Base-by-base conservation (phyloP, 2,888 invertebrate genomes). In the Dasysyrphus albostriatus region DNA sequence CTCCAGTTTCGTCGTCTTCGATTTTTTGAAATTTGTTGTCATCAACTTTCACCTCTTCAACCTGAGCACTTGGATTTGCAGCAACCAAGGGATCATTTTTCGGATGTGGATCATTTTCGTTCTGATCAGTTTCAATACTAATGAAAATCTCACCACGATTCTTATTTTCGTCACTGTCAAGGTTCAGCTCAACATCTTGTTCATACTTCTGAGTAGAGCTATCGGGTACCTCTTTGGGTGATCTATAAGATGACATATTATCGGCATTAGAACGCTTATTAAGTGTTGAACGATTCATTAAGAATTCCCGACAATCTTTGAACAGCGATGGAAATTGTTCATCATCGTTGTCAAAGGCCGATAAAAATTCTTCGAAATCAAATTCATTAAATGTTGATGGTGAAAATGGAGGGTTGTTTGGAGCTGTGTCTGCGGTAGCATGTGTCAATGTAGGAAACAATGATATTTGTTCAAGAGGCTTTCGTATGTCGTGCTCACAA, bases 291-390 rank as follows among this genome's bases (percentile, higher is more conserved):
- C 91, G 91, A 90, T 91, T 92, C 90, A 91, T 88, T 49, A 93
- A 89, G 89, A 92, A 92, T 88, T 92, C 92, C 88, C 92, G 92
- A 88, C 93, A 93, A 89, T 93, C 92, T 89, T 92, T 93, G 83
- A 94, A 92, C 79, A 93, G 91, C 6, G 93, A 93, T 90, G 92
- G 93, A 90, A 91, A 93, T 88, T 92, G 92, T 67, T 91, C 93
- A 90, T 95, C 94, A 89, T 95, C 95, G 77, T 92, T 91, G 88
- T 95, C 95, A 90, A 95, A 95, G 88, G 95, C 94, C 89, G 94
- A 94, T 92, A 95, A 94, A 90, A 95, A 94, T 91, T 95, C 95
- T 90, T 95, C 95, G 88, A 95, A 93, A 89, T 93, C 92, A 88
- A 93, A 95, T 90, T 95, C 95, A 91, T 94, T 94, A 89, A 94